phyloP scores from a whole-genome alignment of 2,797 vertebrate species.

The Schizopygopsis malacanthus region DNA sequence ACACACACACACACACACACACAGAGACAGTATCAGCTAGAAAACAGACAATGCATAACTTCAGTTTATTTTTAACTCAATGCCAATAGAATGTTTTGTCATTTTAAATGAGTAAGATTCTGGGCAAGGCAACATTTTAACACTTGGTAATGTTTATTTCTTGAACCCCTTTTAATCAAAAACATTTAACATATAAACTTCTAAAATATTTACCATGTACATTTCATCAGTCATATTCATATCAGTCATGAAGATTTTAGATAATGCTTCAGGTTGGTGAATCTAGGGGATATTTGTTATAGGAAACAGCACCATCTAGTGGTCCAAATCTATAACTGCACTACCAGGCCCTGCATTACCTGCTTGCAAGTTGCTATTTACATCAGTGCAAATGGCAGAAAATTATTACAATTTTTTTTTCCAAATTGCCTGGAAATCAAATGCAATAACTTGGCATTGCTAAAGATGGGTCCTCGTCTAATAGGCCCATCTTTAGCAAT shows the following conservation, averaged over 20 bases:
- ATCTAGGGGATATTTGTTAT: conserved; percentile 25
- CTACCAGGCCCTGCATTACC: not conserved
- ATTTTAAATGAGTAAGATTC: not conserved
- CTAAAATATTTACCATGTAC: not conserved
- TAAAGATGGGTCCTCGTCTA: not conserved
- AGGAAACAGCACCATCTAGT: conserved; percentile 71
- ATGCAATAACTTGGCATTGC: not conserved
- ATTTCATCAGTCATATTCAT: not conserved
- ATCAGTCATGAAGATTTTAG: not conserved
- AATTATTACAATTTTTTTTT: not conserved
- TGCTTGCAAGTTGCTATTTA: not conserved
- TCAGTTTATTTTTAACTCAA: not conserved
- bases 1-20: not conserved
- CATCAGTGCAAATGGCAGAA: not conserved
- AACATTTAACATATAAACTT: not conserved
- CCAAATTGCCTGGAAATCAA: not conserved
- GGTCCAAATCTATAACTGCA: conserved; percentile 56
- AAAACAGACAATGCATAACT: not conserved
- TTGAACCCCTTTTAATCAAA: not conserved
- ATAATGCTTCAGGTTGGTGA: not conserved
- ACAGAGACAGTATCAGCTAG: not conserved
- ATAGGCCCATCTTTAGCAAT: not conserved
- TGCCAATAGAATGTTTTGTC: not conserved
- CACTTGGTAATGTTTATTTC: not conserved
- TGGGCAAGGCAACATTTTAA: not conserved